phyloP scores from a whole-genome alignment of 1,140 invertebrate genomes.

The Aphelenchoides fujianensis region DNA sequence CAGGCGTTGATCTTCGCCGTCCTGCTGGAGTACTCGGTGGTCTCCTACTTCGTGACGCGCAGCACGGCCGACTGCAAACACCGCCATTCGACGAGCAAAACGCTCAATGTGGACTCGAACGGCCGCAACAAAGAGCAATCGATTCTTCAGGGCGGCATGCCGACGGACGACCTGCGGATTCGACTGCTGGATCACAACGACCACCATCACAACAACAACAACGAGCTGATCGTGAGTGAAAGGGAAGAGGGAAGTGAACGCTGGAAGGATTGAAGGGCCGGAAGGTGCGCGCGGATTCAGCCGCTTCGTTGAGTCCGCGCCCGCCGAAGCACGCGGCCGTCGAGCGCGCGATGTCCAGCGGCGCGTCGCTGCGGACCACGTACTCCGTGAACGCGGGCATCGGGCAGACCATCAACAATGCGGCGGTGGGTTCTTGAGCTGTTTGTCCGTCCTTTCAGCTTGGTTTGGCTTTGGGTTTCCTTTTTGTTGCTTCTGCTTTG shows the following conservation, averaged over 20 bases:
- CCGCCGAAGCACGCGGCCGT: background rate
- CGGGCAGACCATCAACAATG: conserved; percentile 14
- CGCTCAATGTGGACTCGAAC: background rate
- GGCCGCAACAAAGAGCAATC: background rate
- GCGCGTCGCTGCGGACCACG: background rate
- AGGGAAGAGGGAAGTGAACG: too few species aligned
- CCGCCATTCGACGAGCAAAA: conserved; percentile 23
- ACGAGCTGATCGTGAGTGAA: too few species aligned
- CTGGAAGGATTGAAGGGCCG: too few species aligned
- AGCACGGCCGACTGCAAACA: conserved; percentile 32
- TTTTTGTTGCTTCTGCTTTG: too few species aligned
- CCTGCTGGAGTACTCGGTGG: conserved; percentile 58
- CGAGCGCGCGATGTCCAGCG: background rate
- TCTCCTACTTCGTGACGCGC: conserved; percentile 56
- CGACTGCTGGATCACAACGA: conserved; percentile 2
- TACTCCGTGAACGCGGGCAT: conserved; percentile 23
- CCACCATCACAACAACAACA: too few species aligned
- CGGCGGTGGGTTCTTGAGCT: conserved; percentile 33
- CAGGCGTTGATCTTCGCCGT: conserved; percentile 59
- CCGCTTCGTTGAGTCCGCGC: conserved; percentile 2
- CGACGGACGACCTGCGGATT: conserved; percentile 4
- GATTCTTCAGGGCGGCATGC: background rate
- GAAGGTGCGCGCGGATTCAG: background rate
- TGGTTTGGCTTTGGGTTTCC: too few species aligned
- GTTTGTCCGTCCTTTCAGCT: too few species aligned